phyloP scores from a whole-genome alignment of 2,888 invertebrate genomes.

The Ligdia adustata region DNA sequence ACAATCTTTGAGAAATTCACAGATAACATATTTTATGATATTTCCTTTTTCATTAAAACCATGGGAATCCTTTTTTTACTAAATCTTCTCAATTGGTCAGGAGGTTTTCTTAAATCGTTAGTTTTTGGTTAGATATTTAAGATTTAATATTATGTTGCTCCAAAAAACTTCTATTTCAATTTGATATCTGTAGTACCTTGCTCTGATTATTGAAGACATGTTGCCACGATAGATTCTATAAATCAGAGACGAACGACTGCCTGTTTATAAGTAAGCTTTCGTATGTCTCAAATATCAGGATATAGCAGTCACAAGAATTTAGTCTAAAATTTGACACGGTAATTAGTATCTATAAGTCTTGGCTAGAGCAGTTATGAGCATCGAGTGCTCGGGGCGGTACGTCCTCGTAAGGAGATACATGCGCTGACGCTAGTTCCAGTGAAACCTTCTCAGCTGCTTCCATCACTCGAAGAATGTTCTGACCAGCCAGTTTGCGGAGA shows the following conservation, averaged over 20 bases:
- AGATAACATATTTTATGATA: no score
- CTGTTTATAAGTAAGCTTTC: background rate
- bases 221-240: background rate
- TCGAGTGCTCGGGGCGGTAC: slow-evolving; percentile 84
- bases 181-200: no score
- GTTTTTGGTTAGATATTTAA: no score
- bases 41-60: no score
- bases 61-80: no score
- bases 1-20: no score
- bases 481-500: slow-evolving; percentile 89
- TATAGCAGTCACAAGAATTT: no score
- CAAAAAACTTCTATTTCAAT: no score
- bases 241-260: background rate
- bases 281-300: no score
- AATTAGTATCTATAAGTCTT: slow-evolving; percentile 68
- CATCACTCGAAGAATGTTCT: slow-evolving; percentile 89
- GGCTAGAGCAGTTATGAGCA: slow-evolving; percentile 86
- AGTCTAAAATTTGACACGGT: slow-evolving; percentile 15
- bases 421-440: slow-evolving; percentile 87
- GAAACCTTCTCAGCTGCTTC: slow-evolving; percentile 89
- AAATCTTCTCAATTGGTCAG: no score
- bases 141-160: no score
- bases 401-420: slow-evolving; percentile 90
- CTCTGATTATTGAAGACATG: background rate
- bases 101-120: no score